Evolutionary conservation across 1,140 invertebrate species (phyloP).

Genomic region (Anagrus nilaparvatae): DNA sequence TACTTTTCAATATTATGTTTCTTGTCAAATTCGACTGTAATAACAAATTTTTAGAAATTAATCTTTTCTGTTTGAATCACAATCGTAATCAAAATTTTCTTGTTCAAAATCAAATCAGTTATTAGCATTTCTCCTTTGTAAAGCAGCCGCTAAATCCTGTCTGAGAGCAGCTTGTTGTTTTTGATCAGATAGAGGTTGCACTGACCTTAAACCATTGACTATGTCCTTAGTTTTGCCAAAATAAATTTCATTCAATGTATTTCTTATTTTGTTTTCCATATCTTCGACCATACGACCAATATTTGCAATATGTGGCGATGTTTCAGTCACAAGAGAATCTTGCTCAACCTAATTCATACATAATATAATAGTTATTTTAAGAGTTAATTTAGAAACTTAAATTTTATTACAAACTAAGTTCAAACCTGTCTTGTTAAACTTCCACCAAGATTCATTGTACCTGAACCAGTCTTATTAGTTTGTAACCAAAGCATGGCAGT

Average conservation of each 20-base stretch:
- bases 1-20: not conserved
- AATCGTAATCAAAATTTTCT: slow-evolving; percentile 35
- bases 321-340: slow-evolving; percentile 80
- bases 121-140: slow-evolving; percentile 64
- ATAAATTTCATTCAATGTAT: slow-evolving; percentile 97
- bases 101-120: slow-evolving; percentile 37
- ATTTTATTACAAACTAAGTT: not conserved
- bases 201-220: slow-evolving; percentile 90
- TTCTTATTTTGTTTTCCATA: slow-evolving; percentile 99
- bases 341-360: slow-evolving; percentile 66
- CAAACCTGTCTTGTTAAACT: slow-evolving; percentile 89
- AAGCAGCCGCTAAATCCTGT: slow-evolving; percentile 74
- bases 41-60: slow-evolving; percentile 26
- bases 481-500: slow-evolving; percentile 99
- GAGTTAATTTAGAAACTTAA: slow-evolving; percentile 1
- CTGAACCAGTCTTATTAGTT: slow-evolving; percentile 91
- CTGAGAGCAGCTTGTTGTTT: slow-evolving; percentile 71
- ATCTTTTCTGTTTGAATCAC: slow-evolving; percentile 34
- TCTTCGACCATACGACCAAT: slow-evolving; percentile 95
- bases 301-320: slow-evolving; percentile 94
- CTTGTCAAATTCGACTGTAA: slow-evolving; percentile 5
- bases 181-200: slow-evolving; percentile 74
- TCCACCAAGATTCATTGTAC: slow-evolving; percentile 97
- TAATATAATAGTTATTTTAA: slow-evolving; percentile 5
- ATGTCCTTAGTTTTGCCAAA: slow-evolving; percentile 99